Conservation (phyloP, 2,113 vertebrate genomes). For the Oostethus manadensis region DNA sequence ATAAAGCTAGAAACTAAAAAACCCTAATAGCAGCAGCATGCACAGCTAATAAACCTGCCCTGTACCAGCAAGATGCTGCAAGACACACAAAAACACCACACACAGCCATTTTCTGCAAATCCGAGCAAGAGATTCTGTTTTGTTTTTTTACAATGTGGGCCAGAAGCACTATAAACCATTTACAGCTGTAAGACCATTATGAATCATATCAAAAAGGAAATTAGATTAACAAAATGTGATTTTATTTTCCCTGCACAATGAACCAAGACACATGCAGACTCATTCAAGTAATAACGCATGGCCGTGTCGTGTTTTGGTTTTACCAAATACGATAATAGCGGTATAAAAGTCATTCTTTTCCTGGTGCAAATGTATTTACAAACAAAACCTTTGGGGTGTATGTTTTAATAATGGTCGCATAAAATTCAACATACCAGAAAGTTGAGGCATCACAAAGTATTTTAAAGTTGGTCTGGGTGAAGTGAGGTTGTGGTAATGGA, state of each 20-base stretch:
- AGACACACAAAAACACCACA: no score
- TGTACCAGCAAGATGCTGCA: no score
- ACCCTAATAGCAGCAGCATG: no score
- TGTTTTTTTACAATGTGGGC: slow-evolving; percentile 26
- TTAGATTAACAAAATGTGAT: slow-evolving; percentile 62
- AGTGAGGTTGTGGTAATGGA: slow-evolving; percentile 50
- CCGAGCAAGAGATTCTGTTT: slow-evolving; percentile 21
- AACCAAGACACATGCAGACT: slow-evolving; percentile 34
- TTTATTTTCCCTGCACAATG: slow-evolving; percentile 58
- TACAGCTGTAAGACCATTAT: slow-evolving; percentile 53
- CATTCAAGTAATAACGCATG: slow-evolving; percentile 45
- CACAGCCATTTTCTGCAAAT: slow-evolving; percentile 21
- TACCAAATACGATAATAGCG: slow-evolving; percentile 15
- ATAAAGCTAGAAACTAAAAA: no score
- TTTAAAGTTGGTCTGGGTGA: slow-evolving; percentile 49
- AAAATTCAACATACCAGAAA: slow-evolving; percentile 5
- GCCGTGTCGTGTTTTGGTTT: slow-evolving; percentile 24
- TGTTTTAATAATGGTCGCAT: neutral
- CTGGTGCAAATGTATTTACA: slow-evolving; percentile 12
- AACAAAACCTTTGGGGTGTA: slow-evolving; percentile 22
- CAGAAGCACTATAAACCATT: slow-evolving; percentile 37
- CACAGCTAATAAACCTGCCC: no score
- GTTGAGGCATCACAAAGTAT: slow-evolving; percentile 20
- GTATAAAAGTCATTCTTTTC: slow-evolving; percentile 15
- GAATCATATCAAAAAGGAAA: slow-evolving; percentile 61